These are phyloP conservation scores for Catostomus latipinnis DNA, from an alignment of 2,797 vertebrate genomes.

Conservation along the genomic window DNA sequence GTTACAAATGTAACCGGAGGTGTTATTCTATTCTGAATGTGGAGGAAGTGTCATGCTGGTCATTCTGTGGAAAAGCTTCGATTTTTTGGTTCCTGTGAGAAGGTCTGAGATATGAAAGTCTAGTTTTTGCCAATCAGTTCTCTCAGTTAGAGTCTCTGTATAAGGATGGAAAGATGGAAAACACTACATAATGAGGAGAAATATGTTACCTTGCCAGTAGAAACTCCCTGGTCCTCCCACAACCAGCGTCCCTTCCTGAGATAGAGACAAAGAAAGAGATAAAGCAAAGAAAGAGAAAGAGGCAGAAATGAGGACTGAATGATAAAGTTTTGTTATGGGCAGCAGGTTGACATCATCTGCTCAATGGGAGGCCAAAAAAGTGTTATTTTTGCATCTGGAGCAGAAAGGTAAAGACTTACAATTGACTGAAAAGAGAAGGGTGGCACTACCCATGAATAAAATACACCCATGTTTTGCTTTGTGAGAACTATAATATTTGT, in stretches of 20 bases:
- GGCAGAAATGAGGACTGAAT: no score
- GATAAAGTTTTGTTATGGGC: no score
- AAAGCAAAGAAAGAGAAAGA: no score
- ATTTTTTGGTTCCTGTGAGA: constrained; percentile 31
- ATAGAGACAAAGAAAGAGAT: constrained; percentile 69
- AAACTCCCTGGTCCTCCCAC: constrained; percentile 97
- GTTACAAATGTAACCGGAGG: no score
- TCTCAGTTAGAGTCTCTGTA: constrained; percentile 18
- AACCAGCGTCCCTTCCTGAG: constrained; percentile 93
- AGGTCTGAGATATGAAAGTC: constrained; percentile 22
- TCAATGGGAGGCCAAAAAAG: no score
- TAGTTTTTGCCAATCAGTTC: constrained; percentile 5
- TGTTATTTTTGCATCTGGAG: no score
- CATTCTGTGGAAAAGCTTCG: constrained; percentile 26
- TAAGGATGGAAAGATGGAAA: constrained; percentile 13
- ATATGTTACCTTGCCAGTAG: constrained; percentile 96
- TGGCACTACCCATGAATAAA: no score
- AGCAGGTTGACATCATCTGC: no score
- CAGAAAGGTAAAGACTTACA: no score
- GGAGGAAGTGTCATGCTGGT: constrained; percentile 12
- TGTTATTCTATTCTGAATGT: constrained; percentile 29
- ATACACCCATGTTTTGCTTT: no score
- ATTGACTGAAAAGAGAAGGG: no score
- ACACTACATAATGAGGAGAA: constrained; percentile 7
- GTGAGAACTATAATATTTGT: no score